Conservation (phyloP, 1,140 invertebrate genomes). For the Tetragonula clypearis region DNA sequence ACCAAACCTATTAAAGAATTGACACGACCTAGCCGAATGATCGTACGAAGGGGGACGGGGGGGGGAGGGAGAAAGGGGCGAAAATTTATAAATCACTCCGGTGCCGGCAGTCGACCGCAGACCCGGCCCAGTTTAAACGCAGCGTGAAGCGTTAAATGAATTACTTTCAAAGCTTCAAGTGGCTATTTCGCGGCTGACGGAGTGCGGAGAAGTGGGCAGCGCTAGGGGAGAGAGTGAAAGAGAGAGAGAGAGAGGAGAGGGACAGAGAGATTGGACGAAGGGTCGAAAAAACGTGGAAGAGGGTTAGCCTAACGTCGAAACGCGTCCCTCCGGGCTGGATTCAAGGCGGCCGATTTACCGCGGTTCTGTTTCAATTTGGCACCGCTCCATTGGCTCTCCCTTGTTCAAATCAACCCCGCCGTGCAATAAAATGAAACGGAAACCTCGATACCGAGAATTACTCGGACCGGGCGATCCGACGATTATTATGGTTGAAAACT, state of each 20-base stretch:
- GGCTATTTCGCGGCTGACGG: constrained; percentile 7
- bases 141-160: constrained; percentile 33
- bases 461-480: too few relatives aligned
- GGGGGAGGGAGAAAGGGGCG: too few relatives aligned
- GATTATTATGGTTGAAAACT: too few relatives aligned
- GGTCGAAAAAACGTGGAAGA: constrained; percentile 33
- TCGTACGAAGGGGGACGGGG: too few relatives aligned
- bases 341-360: constrained; percentile 49
- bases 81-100: neutral
- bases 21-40: neutral
- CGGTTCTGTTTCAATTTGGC: constrained; percentile 57
- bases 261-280: neutral
- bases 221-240: constrained; percentile 11
- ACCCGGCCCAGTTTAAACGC: neutral
- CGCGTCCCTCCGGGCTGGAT: constrained; percentile 55
- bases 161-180: constrained; percentile 3
- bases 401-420: constrained; percentile 2
- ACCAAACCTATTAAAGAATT: neutral
- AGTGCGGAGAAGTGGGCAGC: constrained; percentile 16
- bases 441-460: constrained; percentile 6
- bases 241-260: constrained; percentile 9
- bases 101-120: neutral
- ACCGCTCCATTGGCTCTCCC: constrained; percentile 37
- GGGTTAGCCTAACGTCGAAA: constrained; percentile 33
- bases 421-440: neutral